phyloP scores from a whole-genome alignment of 2,888 invertebrate species.

The Exocentrus adspersus region DNA sequence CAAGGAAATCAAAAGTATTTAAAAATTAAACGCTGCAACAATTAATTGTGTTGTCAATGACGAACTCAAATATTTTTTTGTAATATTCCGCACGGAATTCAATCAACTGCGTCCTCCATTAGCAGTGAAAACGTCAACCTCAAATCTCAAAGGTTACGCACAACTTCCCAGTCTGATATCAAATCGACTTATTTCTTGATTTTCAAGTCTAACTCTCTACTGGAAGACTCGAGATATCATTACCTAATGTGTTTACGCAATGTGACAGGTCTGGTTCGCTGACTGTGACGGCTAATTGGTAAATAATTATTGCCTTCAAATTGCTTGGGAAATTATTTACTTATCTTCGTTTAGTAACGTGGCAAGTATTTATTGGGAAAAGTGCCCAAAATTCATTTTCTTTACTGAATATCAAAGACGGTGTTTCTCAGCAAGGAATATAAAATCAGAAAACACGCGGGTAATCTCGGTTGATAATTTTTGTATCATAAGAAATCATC shows the following conservation, averaged over 20 bases:
- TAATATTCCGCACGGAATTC: neutral
- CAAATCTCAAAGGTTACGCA: neutral
- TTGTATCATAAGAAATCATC: too few species aligned
- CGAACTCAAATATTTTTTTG: too few species aligned
- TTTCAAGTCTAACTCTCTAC: conserved; percentile 7
- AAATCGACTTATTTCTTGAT: neutral
- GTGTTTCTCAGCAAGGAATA: too few species aligned
- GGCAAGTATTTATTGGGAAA: neutral
- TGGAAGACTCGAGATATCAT: conserved; percentile 13
- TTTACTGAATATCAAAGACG: too few species aligned
- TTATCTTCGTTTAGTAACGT: conserved; percentile 19
- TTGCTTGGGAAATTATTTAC: conserved; percentile 18
- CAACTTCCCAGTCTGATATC: neutral
- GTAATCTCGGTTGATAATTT: too few species aligned
- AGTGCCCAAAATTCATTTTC: neutral
- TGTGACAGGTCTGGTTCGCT: conserved; percentile 13
- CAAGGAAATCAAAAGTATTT: too few species aligned
- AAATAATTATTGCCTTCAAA: conserved; percentile 19
- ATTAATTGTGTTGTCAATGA: too few species aligned
- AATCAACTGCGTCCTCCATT: neutral
- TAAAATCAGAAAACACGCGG: too few species aligned
- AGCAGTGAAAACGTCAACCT: neutral
- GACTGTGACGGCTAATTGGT: conserved; percentile 19
- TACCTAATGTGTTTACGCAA: conserved; percentile 19
- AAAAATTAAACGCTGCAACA: too few species aligned